phyloP scores from a whole-genome alignment of 2,113 vertebrate species.

The Probosciger aterrimus region DNA sequence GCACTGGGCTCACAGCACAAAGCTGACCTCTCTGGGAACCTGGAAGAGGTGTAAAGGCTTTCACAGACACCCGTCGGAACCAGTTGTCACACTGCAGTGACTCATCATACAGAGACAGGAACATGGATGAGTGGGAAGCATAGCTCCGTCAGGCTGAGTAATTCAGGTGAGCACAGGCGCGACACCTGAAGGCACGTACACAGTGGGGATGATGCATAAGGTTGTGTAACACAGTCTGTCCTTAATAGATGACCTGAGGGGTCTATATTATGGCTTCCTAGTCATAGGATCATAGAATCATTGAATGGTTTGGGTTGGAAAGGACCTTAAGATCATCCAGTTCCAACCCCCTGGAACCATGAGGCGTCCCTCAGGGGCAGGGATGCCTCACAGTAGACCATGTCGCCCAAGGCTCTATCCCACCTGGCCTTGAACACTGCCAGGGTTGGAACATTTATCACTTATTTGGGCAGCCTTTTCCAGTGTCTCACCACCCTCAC shows the following conservation, averaged over 20 bases:
- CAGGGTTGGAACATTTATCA: not conserved
- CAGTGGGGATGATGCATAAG: not conserved
- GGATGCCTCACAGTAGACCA: not conserved
- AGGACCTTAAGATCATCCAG: not conserved
- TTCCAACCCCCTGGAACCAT: not conserved
- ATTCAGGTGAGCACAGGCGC: not conserved
- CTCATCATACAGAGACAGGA: not conserved
- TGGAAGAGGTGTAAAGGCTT: not conserved
- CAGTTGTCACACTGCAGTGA: not conserved
- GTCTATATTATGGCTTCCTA: not conserved
- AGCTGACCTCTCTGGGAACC: not conserved
- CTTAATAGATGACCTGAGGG: not conserved
- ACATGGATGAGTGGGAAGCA: not conserved
- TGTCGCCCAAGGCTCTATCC: not conserved
- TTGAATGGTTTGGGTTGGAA: not conserved
- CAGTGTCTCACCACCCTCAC: not conserved
- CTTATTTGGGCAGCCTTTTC: not conserved
- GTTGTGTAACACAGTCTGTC: not conserved
- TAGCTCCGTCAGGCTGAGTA: not conserved
- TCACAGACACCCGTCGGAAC: not conserved
- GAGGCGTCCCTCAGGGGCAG: not conserved
- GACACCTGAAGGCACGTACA: not conserved
- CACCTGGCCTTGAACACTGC: not conserved
- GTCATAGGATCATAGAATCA: not conserved
- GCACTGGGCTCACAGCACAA: not conserved